Percentiles rank a stretch among this genome's conserved stretches.
Conservation (phyloP, 2,113 vertebrate species). For the Corythornis madagascariensis region DNA sequence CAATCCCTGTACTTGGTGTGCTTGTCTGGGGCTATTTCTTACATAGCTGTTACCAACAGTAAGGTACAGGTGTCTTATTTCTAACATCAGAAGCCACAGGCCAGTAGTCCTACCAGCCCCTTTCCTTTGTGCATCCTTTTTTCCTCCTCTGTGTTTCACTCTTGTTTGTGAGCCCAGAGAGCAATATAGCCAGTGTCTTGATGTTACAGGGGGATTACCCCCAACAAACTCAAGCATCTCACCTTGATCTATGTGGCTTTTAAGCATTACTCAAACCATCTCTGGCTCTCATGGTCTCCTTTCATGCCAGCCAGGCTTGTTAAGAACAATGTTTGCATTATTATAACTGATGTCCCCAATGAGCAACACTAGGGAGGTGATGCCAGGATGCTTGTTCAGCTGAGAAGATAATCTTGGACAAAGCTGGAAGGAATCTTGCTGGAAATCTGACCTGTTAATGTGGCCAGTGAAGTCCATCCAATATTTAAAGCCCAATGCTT, state of each 20-base stretch:
- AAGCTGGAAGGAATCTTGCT: constrained; percentile 32
- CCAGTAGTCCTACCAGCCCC: not conserved
- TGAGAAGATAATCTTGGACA: constrained; percentile 29
- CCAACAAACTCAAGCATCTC: not conserved
- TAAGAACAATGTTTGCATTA: constrained; percentile 25
- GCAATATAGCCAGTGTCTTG: not conserved
- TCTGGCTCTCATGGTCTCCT: not conserved
- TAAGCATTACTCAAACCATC: not conserved
- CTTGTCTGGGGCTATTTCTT: not conserved
- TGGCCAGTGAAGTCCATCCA: constrained; percentile 26
- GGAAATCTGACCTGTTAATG: constrained; percentile 14
- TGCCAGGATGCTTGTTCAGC: constrained; percentile 42
- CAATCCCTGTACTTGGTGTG: not conserved
- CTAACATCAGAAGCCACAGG: not conserved
- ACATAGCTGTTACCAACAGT: not conserved
- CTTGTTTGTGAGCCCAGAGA: not conserved
- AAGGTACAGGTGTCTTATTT: not conserved
- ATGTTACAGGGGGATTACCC: not conserved
- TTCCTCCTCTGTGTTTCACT: not conserved
- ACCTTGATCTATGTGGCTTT: not conserved
- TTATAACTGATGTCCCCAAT: constrained; percentile 13
- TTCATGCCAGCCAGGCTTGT: not conserved
- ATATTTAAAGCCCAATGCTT: not conserved
- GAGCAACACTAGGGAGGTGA: not conserved
- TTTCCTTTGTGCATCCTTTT: not conserved